Percentiles rank a stretch among this genome's conserved stretches.
These are phyloP conservation scores for Cariama cristata DNA, from an alignment of 2,113 vertebrate species.

Conservation along the genomic window DNA sequence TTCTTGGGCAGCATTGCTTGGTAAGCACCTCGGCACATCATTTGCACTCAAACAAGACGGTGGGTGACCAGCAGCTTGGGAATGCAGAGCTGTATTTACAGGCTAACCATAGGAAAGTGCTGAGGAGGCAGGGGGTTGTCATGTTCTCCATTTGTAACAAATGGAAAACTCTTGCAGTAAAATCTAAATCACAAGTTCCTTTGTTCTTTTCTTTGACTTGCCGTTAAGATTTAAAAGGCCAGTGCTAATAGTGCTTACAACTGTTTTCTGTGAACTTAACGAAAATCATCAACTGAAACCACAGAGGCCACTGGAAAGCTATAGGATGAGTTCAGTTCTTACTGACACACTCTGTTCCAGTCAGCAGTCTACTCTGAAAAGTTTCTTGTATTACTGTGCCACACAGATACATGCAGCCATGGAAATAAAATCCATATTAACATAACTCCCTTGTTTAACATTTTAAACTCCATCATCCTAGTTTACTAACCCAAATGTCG, in stretches of 20 bases:
- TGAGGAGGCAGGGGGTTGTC: not conserved
- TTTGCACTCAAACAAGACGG: not conserved
- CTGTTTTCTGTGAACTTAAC: not conserved
- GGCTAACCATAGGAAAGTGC: not conserved
- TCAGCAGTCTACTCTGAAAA: not conserved
- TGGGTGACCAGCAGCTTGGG: not conserved
- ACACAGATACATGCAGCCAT: not conserved
- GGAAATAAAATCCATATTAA: not conserved
- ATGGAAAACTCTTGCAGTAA: not conserved
- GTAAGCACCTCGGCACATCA: not conserved
- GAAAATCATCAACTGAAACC: not conserved
- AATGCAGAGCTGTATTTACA: not conserved
- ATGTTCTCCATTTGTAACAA: not conserved
- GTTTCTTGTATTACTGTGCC: not conserved
- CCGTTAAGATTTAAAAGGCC: not conserved
- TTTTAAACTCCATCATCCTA: not conserved
- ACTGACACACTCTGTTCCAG: not conserved
- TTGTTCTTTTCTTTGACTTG: not conserved
- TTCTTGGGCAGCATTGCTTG: not conserved
- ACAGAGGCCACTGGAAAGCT: not conserved
- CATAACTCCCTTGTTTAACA: not conserved
- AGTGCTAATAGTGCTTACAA: not conserved
- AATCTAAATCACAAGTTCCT: not conserved
- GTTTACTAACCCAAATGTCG: not conserved
- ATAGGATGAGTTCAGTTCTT: not conserved